These are phyloP conservation scores for Hormaphis cornu DNA, from an alignment of 1,140 invertebrate species.

Conservation along the genomic window DNA sequence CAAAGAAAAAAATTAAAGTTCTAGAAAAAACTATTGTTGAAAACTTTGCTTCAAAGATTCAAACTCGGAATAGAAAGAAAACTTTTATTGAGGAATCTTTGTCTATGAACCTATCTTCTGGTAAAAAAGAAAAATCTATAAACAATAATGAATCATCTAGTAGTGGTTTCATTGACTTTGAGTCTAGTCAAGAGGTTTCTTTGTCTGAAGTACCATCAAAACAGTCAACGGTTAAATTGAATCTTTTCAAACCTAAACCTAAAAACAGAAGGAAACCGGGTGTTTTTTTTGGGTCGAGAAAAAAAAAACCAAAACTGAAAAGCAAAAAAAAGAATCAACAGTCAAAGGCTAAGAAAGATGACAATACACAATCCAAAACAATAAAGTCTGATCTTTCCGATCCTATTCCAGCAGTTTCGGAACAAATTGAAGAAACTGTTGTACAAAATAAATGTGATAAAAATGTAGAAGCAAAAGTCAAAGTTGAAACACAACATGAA, in stretches of 20 bases:
- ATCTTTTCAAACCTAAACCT: conserved; percentile 13
- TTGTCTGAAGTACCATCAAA: neutral
- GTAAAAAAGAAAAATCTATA: neutral
- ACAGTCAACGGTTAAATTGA: conserved; percentile 10
- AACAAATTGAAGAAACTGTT: neutral
- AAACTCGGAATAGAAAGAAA: conserved; percentile 15
- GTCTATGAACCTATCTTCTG: neutral
- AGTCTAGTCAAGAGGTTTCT: conserved; percentile 16
- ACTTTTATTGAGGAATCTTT: neutral
- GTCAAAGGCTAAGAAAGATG: neutral
- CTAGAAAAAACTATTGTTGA: neutral
- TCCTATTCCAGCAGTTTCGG: neutral
- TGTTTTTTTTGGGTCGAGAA: conserved; percentile 22
- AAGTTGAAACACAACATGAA: neutral
- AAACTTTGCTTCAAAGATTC: conserved; percentile 3
- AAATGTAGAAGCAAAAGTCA: neutral
- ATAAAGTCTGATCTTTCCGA: neutral
- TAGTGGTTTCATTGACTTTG: conserved; percentile 14
- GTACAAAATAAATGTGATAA: neutral
- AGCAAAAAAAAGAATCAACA: conserved; percentile 25
- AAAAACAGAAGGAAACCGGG: conserved; percentile 16
- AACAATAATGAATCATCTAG: conserved; percentile 1
- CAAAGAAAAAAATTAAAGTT: neutral
- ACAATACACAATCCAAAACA: neutral
- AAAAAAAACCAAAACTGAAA: conserved; percentile 10